Evolutionary conservation across 2,888 invertebrate genomes (phyloP), one percentile per base, ranked within the genome.

Genomic region (Latrodectus hesperus): DNA sequence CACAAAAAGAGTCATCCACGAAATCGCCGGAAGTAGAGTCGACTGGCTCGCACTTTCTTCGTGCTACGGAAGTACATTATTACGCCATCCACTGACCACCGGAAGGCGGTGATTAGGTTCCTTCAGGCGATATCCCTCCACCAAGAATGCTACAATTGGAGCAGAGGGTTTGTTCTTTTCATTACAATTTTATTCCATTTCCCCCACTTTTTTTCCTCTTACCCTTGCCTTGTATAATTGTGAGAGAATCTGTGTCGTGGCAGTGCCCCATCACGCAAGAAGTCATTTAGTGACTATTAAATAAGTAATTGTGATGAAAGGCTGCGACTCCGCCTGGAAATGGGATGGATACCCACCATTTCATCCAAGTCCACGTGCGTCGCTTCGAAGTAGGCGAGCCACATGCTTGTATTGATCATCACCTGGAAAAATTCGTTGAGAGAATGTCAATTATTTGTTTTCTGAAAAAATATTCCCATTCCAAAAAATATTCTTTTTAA

Each of bases 291-390:
- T 68, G 74, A 26, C 75, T 73, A 82, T 82, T 82, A 82, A 75
- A 67, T 82, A 82, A 82, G 82, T 82, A 82, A 82, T 82, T 82
- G 82, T 82, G 82, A 82, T 67, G 82, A 82, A 82, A 75, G 75
- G 75, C 22, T 68, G 49, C 11, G 51, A 51, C 82, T 82, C 82
- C 82, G 53, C 82, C 82, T 82, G 14, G 49, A n/a, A 67, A 17
- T 67, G 67, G 22, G 17, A 17, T 16, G 67, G 11, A 22, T 17
- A 67, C n/a, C n/a, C 60, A 38, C 38, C 38, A 38, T 38, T 38
- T 38, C 38, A 38, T 6, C 38, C 2, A 38, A 38, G 38, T 38
- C 38, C 38, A 38, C 38, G 38, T 38, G 38, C 38, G 38, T 38
- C 38, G 38, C 38, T 38, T 38, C 38, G 38, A 38, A 38, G 38